phyloP scores from a whole-genome alignment of 1,140 invertebrate species.

The Kradibia gibbosae region DNA sequence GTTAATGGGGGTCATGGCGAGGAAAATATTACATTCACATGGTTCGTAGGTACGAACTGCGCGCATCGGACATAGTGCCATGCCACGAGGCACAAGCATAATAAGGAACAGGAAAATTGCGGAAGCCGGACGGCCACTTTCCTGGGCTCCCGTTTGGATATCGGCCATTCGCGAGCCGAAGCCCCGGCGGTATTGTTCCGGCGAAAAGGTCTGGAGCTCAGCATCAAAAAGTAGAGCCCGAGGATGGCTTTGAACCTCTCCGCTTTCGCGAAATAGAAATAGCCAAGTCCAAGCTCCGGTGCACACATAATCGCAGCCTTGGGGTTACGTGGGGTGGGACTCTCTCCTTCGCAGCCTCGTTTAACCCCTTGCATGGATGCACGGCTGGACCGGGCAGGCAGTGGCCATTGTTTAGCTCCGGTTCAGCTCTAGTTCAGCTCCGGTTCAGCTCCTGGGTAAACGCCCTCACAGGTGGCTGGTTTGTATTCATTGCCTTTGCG shows the following conservation, averaged over 20 bases:
- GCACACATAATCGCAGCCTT: constrained; percentile 56
- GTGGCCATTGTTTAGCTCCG: constrained; percentile 15
- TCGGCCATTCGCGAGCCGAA: constrained; percentile 31
- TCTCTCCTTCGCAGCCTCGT: background rate
- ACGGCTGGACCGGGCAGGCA: background rate
- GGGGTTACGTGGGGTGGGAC: background rate
- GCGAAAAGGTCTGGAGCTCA: too few relatives aligned
- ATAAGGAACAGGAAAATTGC: constrained; percentile 1
- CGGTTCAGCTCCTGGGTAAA: background rate
- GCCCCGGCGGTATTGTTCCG: constrained; percentile 56
- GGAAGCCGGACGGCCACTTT: constrained; percentile 36
- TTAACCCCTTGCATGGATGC: constrained; percentile 9
- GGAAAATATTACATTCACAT: too few relatives aligned
- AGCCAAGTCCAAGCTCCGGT: constrained; percentile 51
- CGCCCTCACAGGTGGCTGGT: constrained; percentile 23
- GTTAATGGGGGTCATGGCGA: too few relatives aligned
- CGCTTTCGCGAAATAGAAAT: constrained; percentile 51
- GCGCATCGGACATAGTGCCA: background rate
- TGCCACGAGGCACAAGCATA: constrained; percentile 15
- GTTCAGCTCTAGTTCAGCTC: background rate
- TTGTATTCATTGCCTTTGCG: constrained; percentile 26
- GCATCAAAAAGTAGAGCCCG: background rate
- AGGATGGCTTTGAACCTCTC: constrained; percentile 47
- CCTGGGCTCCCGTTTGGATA: constrained; percentile 39
- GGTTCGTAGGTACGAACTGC: too few relatives aligned